phyloP scores from a whole-genome alignment of 2,797 vertebrate species.

The Tadarida brasiliensis region DNA sequence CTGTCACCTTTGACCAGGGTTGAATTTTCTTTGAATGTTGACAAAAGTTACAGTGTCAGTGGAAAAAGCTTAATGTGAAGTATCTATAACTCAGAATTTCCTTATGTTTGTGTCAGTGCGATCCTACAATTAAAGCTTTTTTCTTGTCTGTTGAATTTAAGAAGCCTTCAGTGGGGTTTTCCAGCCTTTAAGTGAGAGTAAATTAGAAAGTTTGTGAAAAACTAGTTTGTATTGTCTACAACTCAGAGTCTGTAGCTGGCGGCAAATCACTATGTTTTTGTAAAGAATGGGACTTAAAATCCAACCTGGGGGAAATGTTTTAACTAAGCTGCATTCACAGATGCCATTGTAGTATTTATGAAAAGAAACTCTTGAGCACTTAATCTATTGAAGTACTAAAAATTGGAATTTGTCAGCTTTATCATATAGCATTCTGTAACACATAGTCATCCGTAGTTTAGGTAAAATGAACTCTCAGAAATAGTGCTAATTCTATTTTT shows the following conservation, averaged over 20 bases:
- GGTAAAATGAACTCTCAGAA: conserved; percentile 29
- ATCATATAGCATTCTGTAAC: neutral
- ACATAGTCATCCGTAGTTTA: neutral
- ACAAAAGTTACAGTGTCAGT: conserved; percentile 79
- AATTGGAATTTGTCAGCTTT: neutral
- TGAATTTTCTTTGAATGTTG: conserved; percentile 81
- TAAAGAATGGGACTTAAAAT: conserved; percentile 42
- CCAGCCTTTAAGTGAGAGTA: conserved; percentile 61
- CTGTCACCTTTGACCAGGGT: conserved; percentile 78
- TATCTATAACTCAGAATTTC: conserved; percentile 79
- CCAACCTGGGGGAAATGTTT: neutral
- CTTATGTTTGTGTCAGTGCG: conserved; percentile 64
- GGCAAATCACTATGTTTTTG: neutral
- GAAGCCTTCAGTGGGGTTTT: conserved; percentile 73
- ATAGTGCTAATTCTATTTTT: conserved; percentile 41
- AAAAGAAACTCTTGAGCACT: neutral
- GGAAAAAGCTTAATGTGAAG: conserved; percentile 78
- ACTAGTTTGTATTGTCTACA: conserved; percentile 51
- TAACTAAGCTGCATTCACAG: neutral
- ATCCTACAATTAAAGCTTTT: conserved; percentile 56
- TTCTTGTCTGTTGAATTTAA: conserved; percentile 56
- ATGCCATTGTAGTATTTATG: neutral
- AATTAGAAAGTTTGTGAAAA: conserved; percentile 70
- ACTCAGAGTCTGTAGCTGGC: conserved; percentile 16
- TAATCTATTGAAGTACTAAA: conserved; percentile 7